Conservation (phyloP, 2,113 vertebrate genomes). For the Podarcis cretensis region DNA sequence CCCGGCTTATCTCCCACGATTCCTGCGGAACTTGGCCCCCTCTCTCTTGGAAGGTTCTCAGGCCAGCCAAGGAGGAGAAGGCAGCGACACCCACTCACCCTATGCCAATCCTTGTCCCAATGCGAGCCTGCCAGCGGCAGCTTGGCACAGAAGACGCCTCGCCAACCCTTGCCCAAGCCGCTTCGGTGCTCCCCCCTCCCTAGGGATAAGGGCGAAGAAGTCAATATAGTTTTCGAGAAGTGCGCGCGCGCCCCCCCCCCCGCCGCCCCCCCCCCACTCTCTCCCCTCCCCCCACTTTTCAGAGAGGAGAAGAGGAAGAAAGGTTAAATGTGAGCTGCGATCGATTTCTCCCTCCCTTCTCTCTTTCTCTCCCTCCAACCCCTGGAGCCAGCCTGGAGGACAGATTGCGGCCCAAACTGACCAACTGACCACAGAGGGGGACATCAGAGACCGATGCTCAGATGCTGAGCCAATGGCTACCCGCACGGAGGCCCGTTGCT, state of each 20-base stretch:
- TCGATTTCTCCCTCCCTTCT: slow-evolving; percentile 60
- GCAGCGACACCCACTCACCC: too few relatives aligned
- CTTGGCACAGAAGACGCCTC: not conserved
- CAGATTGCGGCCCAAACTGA: slow-evolving; percentile 69
- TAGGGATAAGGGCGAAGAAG: slow-evolving; percentile 77
- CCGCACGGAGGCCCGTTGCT: slow-evolving; percentile 75
- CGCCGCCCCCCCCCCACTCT: slow-evolving; percentile 9
- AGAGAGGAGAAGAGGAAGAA: slow-evolving; percentile 41
- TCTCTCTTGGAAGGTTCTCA: not conserved
- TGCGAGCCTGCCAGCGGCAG: too few relatives aligned
- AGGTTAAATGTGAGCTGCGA: slow-evolving; percentile 74
- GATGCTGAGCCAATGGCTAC: slow-evolving; percentile 70
- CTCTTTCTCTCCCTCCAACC: slow-evolving; percentile 33
- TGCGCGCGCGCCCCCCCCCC: slow-evolving; percentile 6
- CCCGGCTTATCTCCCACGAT: not conserved
- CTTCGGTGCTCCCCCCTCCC: not conserved
- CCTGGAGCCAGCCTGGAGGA: slow-evolving; percentile 73
- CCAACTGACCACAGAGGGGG: slow-evolving; percentile 78
- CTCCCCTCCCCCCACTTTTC: slow-evolving; percentile 26
- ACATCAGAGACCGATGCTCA: slow-evolving; percentile 48
- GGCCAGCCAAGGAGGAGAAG: too few relatives aligned
- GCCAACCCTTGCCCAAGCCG: not conserved
- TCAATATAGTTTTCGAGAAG: slow-evolving; percentile 79
- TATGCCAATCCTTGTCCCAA: too few relatives aligned
- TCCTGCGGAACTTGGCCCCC: rapidly evolving